These are phyloP conservation scores for Austrofundulus limnaeus DNA, from an alignment of 2,113 vertebrate species.

Conservation along the genomic window DNA sequence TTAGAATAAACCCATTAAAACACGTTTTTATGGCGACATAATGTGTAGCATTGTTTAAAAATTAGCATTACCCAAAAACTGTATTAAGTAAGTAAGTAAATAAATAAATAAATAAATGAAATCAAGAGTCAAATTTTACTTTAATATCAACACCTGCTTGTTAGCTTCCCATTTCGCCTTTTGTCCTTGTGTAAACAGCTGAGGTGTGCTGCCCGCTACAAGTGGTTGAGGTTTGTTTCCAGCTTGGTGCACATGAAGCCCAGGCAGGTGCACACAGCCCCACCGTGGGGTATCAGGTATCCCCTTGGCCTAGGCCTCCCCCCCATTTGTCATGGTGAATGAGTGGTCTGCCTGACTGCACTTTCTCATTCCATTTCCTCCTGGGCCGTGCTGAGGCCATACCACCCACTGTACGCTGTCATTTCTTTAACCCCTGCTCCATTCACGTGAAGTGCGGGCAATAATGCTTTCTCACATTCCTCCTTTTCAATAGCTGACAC, in stretches of 20 bases:
- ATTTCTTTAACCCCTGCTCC: constrained; percentile 74
- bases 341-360: constrained; percentile 79
- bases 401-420: constrained; percentile 78
- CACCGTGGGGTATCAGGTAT: constrained; percentile 76
- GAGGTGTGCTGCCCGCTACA: constrained; percentile 44
- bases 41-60: too few species aligned
- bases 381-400: constrained; percentile 69
- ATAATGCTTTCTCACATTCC: constrained; percentile 78
- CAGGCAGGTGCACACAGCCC: constrained; percentile 70
- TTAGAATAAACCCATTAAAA: too few species aligned
- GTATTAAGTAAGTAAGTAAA: not conserved
- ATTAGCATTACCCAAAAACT: not conserved
- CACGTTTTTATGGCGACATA: too few species aligned
- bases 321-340: constrained; percentile 81
- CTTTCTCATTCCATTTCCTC: constrained; percentile 80
- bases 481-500: constrained; percentile 72
- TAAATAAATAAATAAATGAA: not conserved
- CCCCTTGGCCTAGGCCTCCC: constrained; percentile 71
- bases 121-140: not conserved
- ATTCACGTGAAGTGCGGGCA: constrained; percentile 78
- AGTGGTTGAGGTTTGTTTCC: constrained; percentile 65
- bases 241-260: constrained; percentile 55
- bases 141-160: not conserved
- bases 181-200: constrained; percentile 16
- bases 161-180: not conserved